A percentile compares a stretch with the other conserved stretches of the same genome.
These are phyloP conservation scores for Arothron firmamentum DNA, from an alignment of 2,113 vertebrate species.

Conservation along the genomic window DNA sequence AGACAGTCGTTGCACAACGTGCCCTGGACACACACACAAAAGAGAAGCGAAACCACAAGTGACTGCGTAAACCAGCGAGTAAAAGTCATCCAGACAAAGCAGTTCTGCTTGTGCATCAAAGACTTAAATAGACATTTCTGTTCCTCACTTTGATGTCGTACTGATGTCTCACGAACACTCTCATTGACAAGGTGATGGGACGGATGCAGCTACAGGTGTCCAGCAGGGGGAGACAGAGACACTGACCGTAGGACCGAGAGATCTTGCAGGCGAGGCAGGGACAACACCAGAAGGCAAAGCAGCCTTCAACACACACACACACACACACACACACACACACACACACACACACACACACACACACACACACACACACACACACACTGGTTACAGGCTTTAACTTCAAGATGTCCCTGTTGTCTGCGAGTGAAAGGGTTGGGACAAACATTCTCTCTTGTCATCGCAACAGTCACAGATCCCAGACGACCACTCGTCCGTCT, in stretches of 20 bases:
- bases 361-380: slow-evolving; percentile 3
- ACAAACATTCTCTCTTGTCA: slow-evolving; percentile 13
- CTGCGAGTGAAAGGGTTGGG: background rate
- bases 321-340: slow-evolving; percentile 1
- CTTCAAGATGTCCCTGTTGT: background rate
- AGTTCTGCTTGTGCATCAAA: no score
- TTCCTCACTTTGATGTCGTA: slow-evolving; percentile 43
- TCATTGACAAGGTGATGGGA: slow-evolving; percentile 52
- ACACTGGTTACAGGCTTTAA: background rate
- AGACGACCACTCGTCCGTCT: slow-evolving; percentile 5
- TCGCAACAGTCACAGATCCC: slow-evolving; percentile 40
- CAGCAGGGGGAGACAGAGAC: slow-evolving; percentile 66
- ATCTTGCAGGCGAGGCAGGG: slow-evolving; percentile 60
- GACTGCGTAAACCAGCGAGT: background rate
- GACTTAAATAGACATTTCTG: no score
- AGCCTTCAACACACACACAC: slow-evolving; percentile 37
- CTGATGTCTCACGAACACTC: slow-evolving; percentile 34
- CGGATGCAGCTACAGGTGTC: slow-evolving; percentile 39
- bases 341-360: slow-evolving; percentile 2
- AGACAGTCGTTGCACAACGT: slow-evolving; percentile 44
- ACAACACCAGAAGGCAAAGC: slow-evolving; percentile 49
- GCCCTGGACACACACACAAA: slow-evolving; percentile 32
- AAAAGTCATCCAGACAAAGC: background rate
- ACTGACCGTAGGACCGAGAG: slow-evolving; percentile 40
- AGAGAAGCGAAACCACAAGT: background rate